These are phyloP conservation scores for Periophthalmodon schlosseri DNA, from an alignment of 2,113 vertebrate species.

Conservation along the genomic window DNA sequence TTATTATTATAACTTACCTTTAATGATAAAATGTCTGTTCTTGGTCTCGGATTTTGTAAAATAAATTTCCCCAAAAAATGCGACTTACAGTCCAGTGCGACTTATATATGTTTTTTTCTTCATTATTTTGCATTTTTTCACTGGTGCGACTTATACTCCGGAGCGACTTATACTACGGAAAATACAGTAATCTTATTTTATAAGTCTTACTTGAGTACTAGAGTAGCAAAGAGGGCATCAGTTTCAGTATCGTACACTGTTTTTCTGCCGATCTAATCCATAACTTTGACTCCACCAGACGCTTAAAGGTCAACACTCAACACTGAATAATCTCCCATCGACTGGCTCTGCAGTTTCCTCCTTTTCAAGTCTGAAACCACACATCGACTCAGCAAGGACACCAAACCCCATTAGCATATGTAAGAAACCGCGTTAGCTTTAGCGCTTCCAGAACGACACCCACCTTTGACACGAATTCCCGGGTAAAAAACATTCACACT, in stretches of 20 bases:
- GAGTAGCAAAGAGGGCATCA: background rate
- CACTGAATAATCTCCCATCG: background rate
- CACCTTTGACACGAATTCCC: slow-evolving; percentile 37
- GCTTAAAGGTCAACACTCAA: background rate
- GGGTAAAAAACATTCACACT: slow-evolving; percentile 5
- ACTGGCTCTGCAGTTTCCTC: background rate
- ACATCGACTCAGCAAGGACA: slow-evolving; percentile 13
- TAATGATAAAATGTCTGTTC: too few species aligned
- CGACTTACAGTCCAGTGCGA: too few species aligned
- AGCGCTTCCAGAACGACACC: background rate
- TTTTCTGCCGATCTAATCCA: background rate
- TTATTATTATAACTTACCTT: too few species aligned
- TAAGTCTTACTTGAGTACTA: background rate
- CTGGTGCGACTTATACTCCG: too few species aligned
- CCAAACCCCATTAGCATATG: slow-evolving; percentile 32
- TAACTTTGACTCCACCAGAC: background rate
- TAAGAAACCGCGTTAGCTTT: slow-evolving; percentile 32
- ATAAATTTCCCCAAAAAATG: too few species aligned
- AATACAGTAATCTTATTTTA: background rate
- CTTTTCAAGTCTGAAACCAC: slow-evolving; percentile 12
- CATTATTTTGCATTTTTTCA: too few species aligned
- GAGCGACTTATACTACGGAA: too few species aligned
- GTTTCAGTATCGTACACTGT: background rate
- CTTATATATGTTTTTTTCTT: too few species aligned
- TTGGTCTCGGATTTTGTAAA: too few species aligned